Base-by-base conservation (phyloP, 2,888 invertebrate species). In the Chrysina gloriosa region DNA sequence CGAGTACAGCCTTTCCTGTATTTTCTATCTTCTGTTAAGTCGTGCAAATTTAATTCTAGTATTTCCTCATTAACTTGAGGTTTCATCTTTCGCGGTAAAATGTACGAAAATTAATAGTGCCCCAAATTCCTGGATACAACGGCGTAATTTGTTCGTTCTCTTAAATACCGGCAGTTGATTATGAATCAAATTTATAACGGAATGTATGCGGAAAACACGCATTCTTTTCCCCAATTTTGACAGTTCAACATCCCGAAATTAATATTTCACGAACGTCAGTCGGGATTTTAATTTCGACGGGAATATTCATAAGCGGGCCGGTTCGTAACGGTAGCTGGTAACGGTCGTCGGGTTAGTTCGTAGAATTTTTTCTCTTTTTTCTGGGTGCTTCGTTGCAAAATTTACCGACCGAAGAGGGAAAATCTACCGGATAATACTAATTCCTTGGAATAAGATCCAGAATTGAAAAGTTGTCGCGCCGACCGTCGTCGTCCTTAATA, bases 401-500 rank as follows among this genome's bases (percentile, higher is more conserved):
- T 45, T 45, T 50, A 50, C 27, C 50, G 50, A 27, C 25, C 27
- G 14, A 14, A 50, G 7, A 16, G 50, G 39, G 36, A 58, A 39
- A 23, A 25, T 14, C 42, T 25, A 25, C 58, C 25, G 58, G 36
- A 25, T 58, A 25, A 58, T 39, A 58, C 39, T 58, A 63, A 63
- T 48, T 48, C 50, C 48, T 63, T 34, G 19, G 56, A 45, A 21
- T 56, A 65, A 65, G 52, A 29, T 14, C 39, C 39, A 29, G 47
- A 65, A 56, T 56, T 54, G 65, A 56, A 65, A 65, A 65, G 65
- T 65, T 56, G 56, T 45, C 54, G 56, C 65, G 11, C 56, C 16
- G 39, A 19, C 11, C 25, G 50, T 9, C 16, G 7, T 34, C 19
- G 34, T 31, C 56, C 65, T 54, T 45, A 65, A 56, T 56, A 56